Percentiles rank a stretch among this genome's conserved stretches.
These are phyloP conservation scores for Halcyon smyrnensis DNA, from an alignment of 2,797 vertebrate species.

Conservation along the genomic window DNA sequence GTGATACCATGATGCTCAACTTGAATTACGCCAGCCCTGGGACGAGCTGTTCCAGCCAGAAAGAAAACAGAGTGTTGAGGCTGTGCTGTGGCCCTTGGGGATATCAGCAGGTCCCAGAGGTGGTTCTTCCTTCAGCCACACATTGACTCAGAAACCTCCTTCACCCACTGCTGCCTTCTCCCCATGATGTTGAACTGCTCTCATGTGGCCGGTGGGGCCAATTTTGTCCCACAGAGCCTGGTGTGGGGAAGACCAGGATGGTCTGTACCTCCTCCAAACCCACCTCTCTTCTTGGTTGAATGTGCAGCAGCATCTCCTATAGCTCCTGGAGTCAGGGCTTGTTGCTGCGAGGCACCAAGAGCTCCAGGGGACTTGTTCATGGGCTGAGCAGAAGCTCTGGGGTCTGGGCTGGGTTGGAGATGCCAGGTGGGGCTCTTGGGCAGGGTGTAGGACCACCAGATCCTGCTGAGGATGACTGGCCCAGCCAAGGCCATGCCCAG, in stretches of 20 bases:
- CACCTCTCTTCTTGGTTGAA: not conserved
- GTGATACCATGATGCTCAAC: not conserved
- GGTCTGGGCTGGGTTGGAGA: not conserved
- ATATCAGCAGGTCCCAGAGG: not conserved
- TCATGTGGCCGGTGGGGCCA: rapidly evolving
- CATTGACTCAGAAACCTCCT: not conserved
- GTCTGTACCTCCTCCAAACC: not conserved
- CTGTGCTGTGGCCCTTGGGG: rapidly evolving
- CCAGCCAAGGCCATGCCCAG: not conserved
- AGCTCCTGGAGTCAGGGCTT: not conserved
- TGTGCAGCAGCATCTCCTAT: not conserved
- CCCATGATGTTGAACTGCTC: not conserved
- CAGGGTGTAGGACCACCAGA: not conserved
- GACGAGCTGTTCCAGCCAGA: slow-evolving; percentile 23
- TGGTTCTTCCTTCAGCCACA: not conserved
- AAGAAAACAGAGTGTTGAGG: not conserved
- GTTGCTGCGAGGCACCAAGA: not conserved
- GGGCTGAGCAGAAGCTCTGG: not conserved
- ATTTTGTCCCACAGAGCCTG: not conserved
- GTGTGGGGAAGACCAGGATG: not conserved
- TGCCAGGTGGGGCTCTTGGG: not conserved
- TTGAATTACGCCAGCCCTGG: not conserved
- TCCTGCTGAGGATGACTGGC: not conserved
- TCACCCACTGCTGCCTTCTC: not conserved
- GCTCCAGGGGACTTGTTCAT: no score